Conservation (phyloP, 53 echinoderm and acorn worm genomes). For the Temnopleurus reevesii region DNA sequence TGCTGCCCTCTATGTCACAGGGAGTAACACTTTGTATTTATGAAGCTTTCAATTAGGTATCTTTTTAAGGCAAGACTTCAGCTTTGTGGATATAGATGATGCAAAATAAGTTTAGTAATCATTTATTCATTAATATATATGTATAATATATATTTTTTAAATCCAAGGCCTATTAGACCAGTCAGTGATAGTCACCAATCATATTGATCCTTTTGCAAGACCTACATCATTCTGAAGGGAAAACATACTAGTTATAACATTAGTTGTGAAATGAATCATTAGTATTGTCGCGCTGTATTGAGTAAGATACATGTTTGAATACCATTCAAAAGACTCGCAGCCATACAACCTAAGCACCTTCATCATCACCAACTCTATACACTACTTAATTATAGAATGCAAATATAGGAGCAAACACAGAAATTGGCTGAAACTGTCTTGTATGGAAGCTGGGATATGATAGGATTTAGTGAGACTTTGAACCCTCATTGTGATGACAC, state of each 20-base stretch:
- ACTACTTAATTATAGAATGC: slow-evolving; percentile 50
- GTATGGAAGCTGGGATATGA: background rate
- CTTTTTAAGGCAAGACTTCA: too few species aligned
- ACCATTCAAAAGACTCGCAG: background rate
- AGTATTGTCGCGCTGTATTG: background rate
- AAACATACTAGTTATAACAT: background rate
- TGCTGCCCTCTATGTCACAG: too few species aligned
- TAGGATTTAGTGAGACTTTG: background rate
- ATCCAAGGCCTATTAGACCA: too few species aligned
- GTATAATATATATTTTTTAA: too few species aligned
- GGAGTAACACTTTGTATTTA: too few species aligned
- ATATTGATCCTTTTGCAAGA: too few species aligned
- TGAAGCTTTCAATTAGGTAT: too few species aligned
- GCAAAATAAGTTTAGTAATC: too few species aligned
- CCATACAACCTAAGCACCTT: slow-evolving; percentile 3
- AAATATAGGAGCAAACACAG: slow-evolving; percentile 35
- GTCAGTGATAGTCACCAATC: too few species aligned
- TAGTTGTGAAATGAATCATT: background rate
- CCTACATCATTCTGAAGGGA: too few species aligned
- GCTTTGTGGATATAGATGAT: too few species aligned
- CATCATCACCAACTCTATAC: slow-evolving; percentile 31
- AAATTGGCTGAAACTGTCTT: background rate
- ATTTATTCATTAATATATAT: too few species aligned
- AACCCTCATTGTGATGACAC: slow-evolving; percentile 25
- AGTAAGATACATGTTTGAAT: background rate